These are phyloP conservation scores for Caenorhabditis imperialis DNA, from an alignment of 2,888 invertebrate genomes.

Conservation along the genomic window DNA sequence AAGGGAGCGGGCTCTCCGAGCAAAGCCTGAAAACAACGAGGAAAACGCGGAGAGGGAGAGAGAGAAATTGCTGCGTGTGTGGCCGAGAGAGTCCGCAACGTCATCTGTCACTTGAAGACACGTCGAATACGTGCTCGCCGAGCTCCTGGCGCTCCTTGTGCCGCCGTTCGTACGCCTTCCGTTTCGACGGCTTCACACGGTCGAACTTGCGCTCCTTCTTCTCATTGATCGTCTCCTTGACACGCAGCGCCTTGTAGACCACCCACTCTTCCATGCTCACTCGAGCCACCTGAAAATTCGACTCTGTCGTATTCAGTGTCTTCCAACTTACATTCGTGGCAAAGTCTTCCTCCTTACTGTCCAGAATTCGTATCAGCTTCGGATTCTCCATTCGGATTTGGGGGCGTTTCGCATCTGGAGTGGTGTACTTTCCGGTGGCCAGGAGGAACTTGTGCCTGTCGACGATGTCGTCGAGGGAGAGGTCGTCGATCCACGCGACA, in stretches of 20 bases:
- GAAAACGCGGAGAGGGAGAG: constrained; percentile 14
- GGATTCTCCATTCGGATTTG: constrained; percentile 65
- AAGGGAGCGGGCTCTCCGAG: background rate
- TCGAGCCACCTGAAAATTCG: constrained; percentile 61
- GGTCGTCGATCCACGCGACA: constrained; percentile 54
- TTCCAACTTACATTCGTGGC: constrained; percentile 52
- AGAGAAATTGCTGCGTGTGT: background rate
- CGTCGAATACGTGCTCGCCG: constrained; percentile 54
- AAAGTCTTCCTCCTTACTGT: constrained; percentile 64
- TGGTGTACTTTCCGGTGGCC: constrained; percentile 69
- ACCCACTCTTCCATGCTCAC: constrained; percentile 67
- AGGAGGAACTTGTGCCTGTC: constrained; percentile 67
- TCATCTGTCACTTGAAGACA: constrained; percentile 20
- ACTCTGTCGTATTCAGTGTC: background rate
- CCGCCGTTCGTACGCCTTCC: constrained; percentile 69
- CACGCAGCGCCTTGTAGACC: constrained; percentile 58
- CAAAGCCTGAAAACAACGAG: background rate
- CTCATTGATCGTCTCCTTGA: constrained; percentile 57
- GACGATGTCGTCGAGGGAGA: constrained; percentile 57
- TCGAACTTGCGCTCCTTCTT: constrained; percentile 67
- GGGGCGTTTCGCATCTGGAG: constrained; percentile 72
- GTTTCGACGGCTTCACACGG: constrained; percentile 68
- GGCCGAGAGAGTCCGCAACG: background rate
- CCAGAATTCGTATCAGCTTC: constrained; percentile 56
- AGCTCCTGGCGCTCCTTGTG: constrained; percentile 53